phyloP scores from a whole-genome alignment of 1,140 invertebrate genomes.

The Paramacrobiotus metropolitanus region DNA sequence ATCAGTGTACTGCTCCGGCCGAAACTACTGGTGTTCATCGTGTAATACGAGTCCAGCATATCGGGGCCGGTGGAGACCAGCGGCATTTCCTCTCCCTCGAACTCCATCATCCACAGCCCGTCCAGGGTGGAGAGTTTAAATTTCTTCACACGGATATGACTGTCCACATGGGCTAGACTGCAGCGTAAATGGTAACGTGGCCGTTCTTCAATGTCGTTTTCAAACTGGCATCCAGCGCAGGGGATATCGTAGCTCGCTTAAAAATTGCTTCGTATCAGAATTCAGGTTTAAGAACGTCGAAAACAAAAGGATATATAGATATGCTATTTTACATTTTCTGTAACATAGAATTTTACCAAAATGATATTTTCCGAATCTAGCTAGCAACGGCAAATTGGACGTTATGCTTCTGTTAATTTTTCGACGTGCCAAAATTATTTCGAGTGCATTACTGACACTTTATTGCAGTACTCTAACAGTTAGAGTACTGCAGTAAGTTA shows the following conservation, averaged over 20 bases:
- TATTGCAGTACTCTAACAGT: too few relatives aligned
- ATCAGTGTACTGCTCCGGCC: neutral
- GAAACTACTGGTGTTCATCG: neutral
- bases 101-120: neutral
- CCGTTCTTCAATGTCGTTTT: neutral
- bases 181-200: neutral
- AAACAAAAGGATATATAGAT: too few relatives aligned
- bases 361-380: too few relatives aligned
- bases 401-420: too few relatives aligned
- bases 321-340: too few relatives aligned
- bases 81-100: neutral
- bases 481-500: too few relatives aligned
- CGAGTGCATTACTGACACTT: too few relatives aligned
- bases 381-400: too few relatives aligned
- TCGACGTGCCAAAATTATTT: too few relatives aligned
- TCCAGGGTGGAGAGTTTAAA: neutral
- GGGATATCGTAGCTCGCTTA: neutral
- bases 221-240: neutral
- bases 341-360: too few relatives aligned
- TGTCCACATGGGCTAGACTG: neutral
- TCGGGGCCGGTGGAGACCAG: neutral
- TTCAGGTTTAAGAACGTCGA: too few relatives aligned
- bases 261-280: neutral
- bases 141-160: neutral
- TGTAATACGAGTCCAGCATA: neutral